Evolutionary conservation across 1,140 invertebrate species (phyloP).

Genomic region (Hesperophylax magnus): DNA sequence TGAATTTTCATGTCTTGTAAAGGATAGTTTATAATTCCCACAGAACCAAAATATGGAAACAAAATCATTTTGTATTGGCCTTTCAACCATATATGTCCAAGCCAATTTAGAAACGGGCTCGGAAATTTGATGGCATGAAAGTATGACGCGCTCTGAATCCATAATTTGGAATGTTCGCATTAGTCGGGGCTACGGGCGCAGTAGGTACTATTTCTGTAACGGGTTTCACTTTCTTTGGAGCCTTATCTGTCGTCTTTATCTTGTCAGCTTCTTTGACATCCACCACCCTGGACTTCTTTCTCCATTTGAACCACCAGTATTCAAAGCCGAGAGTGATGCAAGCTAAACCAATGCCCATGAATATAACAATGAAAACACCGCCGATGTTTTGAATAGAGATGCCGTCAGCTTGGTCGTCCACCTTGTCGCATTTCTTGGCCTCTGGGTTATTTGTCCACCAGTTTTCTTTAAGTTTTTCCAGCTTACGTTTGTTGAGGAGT

Average conservation of each 20-base stretch:
- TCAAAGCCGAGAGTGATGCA: constrained; percentile 94
- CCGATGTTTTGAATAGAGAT: constrained; percentile 98
- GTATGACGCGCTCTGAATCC: constrained; percentile 53
- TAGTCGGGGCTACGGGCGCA: neutral
- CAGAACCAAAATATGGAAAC: too few species aligned
- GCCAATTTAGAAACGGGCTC: constrained; percentile 49
- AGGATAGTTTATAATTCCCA: too few species aligned
- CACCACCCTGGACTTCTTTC: constrained; percentile 72
- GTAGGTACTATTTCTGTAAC: constrained; percentile 16
- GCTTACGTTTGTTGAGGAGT: constrained; percentile 89
- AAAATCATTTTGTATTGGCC: too few species aligned
- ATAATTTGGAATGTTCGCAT: constrained; percentile 38
- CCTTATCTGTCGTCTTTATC: constrained; percentile 30
- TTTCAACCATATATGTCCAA: too few species aligned
- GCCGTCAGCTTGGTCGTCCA: constrained; percentile 93
- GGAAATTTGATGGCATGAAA: constrained; percentile 51
- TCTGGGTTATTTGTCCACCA: constrained; percentile 95
- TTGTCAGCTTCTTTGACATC: constrained; percentile 69
- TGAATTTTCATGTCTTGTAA: too few species aligned
- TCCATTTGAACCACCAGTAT: constrained; percentile 94
- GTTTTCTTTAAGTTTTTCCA: constrained; percentile 94
- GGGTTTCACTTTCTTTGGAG: constrained; percentile 44
- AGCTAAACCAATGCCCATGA: constrained; percentile 92
- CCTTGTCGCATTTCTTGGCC: constrained; percentile 85
- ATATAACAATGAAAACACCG: constrained; percentile 97